Base-by-base conservation (phyloP, 2,113 vertebrate species). In the Rostratula benghalensis region DNA sequence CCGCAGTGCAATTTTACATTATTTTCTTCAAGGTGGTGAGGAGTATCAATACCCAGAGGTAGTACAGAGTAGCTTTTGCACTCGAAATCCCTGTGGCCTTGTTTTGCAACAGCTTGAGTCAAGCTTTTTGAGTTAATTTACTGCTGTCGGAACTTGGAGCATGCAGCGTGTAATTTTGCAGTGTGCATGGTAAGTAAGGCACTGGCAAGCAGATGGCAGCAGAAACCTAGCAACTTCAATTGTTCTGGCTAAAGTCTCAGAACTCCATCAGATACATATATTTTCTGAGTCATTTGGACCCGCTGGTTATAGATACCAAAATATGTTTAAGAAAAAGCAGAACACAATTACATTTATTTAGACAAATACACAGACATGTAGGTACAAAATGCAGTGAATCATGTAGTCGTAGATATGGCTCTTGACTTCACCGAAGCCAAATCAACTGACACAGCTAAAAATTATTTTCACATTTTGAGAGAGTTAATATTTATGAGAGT, bases 181-280 rank as follows among this genome's bases (percentile, higher is more conserved):
- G 37, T 21, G 18, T 64, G 31, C 5, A 2, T 54, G 57, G 1
- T 25, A 64, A 56, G 25, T 18, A 63, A 57, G 54, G 45, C 46
- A 74, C 13, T 83, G 56, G 19, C 57, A 87, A 91, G 70, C 93
- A 90, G 95, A 94, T 91, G 93, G 82, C 65, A 84, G 67, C 83
- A 83, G 75, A 45, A 84, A 83, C 50, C 73, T 84, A 48, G 87
- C 59, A 39, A 91, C 78, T 82, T 87, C 45, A 85, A 43, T 9
- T 27, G 23, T 83, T 50, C 70, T n/a, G 4, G 3, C 68, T 65
- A 39, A 13, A 19, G 31, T 81, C 31, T 68, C 73, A 61, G 35
- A n/a, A 53, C 30, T 77, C 28, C 5, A 11, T 18, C 28, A 30
- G 22, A 15, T 11, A 53, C 21, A 9, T 23, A 4, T 24, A 8